Percentiles rank a stretch among this genome's conserved stretches.
phyloP scores from a whole-genome alignment of 2,888 invertebrate genomes.

The Euclidia mi region DNA sequence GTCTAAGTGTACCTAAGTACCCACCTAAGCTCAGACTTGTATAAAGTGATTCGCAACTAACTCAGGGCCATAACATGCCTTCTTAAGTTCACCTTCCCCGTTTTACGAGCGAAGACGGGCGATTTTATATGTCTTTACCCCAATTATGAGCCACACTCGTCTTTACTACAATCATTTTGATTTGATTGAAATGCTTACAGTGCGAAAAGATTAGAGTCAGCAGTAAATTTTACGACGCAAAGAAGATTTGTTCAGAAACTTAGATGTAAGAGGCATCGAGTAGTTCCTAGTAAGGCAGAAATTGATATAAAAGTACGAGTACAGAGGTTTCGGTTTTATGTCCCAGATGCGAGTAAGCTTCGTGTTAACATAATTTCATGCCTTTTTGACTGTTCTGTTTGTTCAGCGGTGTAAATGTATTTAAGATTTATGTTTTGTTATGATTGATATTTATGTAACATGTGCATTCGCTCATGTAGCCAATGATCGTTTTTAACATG shows the following conservation, averaged over 20 bases:
- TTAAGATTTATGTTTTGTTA: too few species aligned
- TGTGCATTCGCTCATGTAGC: too few species aligned
- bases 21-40: conserved; percentile 4
- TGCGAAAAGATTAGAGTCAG: conserved; percentile 55
- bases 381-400: not conserved
- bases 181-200: conserved; percentile 66
- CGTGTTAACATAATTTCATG: conserved; percentile 23
- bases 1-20: not conserved
- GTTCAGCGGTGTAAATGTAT: too few species aligned
- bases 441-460: too few species aligned
- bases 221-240: conserved; percentile 55
- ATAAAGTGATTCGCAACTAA: conserved; percentile 47
- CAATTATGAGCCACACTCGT: conserved; percentile 61
- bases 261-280: conserved; percentile 29
- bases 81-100: conserved; percentile 50
- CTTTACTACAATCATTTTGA: conserved; percentile 61
- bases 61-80: conserved; percentile 43
- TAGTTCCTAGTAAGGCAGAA: conserved; percentile 30
- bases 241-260: conserved; percentile 52
- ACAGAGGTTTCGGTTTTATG: conserved; percentile 38
- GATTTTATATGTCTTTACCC: conserved; percentile 59
- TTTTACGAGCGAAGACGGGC: conserved; percentile 59
- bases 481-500: too few species aligned
- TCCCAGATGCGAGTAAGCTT: conserved; percentile 9
- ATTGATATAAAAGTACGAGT: conserved; percentile 49